phyloP scores from a whole-genome alignment of 2,113 vertebrate genomes.

The Anhinga rufa region DNA sequence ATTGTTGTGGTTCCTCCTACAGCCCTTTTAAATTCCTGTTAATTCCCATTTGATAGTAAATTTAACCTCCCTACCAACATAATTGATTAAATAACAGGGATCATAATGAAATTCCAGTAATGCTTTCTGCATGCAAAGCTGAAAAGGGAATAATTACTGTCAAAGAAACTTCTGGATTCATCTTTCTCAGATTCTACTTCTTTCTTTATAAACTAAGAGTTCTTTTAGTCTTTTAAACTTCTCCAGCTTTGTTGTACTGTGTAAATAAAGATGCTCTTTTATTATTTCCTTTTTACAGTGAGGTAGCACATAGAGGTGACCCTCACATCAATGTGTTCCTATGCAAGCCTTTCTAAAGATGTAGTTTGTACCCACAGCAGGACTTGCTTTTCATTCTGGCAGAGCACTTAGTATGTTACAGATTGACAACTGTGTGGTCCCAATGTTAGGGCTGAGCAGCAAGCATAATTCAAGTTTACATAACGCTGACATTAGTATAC shows the following conservation, averaged over 20 bases:
- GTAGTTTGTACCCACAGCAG: neutral
- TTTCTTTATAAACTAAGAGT: neutral
- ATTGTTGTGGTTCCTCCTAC: conserved; percentile 31
- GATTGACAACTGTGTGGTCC: neutral
- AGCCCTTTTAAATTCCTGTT: conserved; percentile 26
- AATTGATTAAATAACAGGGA: conserved; percentile 52
- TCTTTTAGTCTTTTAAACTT: neutral
- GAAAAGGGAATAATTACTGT: conserved; percentile 47
- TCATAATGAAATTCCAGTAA: conserved; percentile 40
- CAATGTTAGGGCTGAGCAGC: neutral
- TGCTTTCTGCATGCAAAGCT: conserved; percentile 5
- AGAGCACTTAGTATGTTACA: neutral
- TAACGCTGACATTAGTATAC: neutral
- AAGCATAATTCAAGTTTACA: neutral
- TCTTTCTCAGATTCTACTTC: neutral
- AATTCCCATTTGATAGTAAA: conserved; percentile 49
- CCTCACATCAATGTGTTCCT: neutral
- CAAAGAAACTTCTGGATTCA: conserved; percentile 32
- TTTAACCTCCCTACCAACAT: conserved; percentile 29
- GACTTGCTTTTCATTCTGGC: neutral
- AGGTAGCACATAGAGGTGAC: neutral
- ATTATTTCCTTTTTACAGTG: neutral
- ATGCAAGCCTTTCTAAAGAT: neutral
- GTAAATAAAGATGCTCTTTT: neutral
- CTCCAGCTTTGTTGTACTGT: neutral